These are phyloP conservation scores for Hylaea fasciaria DNA, from an alignment of 2,888 invertebrate genomes.

Conservation along the genomic window DNA sequence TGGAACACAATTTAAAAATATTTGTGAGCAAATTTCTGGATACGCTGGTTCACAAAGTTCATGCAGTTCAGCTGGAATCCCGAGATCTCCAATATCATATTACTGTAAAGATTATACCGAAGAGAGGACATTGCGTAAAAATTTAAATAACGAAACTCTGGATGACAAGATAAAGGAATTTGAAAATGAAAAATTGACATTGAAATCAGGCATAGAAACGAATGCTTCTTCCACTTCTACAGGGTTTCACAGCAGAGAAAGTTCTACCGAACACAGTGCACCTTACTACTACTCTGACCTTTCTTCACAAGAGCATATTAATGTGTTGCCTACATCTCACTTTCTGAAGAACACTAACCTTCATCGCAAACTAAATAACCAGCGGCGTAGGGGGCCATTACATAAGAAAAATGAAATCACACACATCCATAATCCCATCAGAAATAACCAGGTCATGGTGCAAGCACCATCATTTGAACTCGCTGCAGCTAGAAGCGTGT, in stretches of 20 bases:
- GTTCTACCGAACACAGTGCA: conserved; percentile 88
- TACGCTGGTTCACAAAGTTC: conserved; percentile 73
- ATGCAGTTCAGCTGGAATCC: conserved; percentile 65
- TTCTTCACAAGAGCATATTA: conserved; percentile 82
- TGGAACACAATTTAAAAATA: conserved; percentile 54
- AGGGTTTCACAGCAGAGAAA: conserved; percentile 86
- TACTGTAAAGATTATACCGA: conserved; percentile 77
- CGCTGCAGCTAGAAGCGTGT: conserved; percentile 86
- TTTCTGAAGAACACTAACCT: conserved; percentile 80
- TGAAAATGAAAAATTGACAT: conserved; percentile 70
- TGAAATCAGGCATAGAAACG: conserved; percentile 63
- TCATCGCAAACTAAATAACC: conserved; percentile 88
- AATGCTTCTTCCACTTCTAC: conserved; percentile 71
- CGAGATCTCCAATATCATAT: conserved; percentile 77
- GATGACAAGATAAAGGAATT: conserved; percentile 80
- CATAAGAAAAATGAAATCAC: conserved; percentile 88
- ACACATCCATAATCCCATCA: conserved; percentile 89
- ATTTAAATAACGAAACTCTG: conserved; percentile 70
- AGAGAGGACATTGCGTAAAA: conserved; percentile 71
- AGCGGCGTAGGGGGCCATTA: conserved; percentile 86
- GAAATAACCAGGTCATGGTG: conserved; percentile 68
- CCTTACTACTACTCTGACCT: conserved; percentile 95
- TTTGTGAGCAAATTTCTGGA: conserved; percentile 60
- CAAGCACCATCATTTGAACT: conserved; percentile 78
- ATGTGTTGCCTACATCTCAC: conserved; percentile 74